A percentile compares a stretch with the other conserved stretches of the same genome.
Conservation (phyloP, 2,113 vertebrate genomes). For the Paradoxurus hermaphroditus region DNA sequence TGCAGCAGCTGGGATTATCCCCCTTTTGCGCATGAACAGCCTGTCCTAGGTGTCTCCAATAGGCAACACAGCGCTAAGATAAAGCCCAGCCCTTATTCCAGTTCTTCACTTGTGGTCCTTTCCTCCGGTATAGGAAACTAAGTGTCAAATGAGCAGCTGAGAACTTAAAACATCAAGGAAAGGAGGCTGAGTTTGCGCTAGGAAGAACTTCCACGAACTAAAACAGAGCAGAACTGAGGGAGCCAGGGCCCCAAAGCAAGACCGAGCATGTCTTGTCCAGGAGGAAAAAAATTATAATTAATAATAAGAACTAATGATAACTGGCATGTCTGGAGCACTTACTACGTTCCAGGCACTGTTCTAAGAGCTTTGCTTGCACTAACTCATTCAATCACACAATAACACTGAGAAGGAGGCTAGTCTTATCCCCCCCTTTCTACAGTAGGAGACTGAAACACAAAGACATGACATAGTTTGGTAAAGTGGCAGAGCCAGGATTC, state of each 20-base stretch:
- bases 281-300: background rate
- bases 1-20: background rate
- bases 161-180: background rate
- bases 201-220: background rate
- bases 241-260: background rate
- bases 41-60: background rate
- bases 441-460: background rate
- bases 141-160: background rate
- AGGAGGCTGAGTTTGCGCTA: background rate
- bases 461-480: background rate
- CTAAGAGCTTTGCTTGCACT: background rate
- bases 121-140: background rate
- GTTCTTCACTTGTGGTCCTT: background rate
- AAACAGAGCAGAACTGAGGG: background rate
- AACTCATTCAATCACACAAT: constrained; percentile 3
- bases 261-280: background rate
- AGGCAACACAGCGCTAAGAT: background rate
- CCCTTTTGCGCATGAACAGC: background rate
- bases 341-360: background rate
- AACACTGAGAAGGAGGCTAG: background rate
- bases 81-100: background rate
- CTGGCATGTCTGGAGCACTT: background rate
- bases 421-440: background rate
- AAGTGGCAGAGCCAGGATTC: background rate
- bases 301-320: background rate